Evolutionary conservation across 2,797 vertebrate genomes (phyloP).

Genomic region (Melanogrammus aeglefinus): DNA sequence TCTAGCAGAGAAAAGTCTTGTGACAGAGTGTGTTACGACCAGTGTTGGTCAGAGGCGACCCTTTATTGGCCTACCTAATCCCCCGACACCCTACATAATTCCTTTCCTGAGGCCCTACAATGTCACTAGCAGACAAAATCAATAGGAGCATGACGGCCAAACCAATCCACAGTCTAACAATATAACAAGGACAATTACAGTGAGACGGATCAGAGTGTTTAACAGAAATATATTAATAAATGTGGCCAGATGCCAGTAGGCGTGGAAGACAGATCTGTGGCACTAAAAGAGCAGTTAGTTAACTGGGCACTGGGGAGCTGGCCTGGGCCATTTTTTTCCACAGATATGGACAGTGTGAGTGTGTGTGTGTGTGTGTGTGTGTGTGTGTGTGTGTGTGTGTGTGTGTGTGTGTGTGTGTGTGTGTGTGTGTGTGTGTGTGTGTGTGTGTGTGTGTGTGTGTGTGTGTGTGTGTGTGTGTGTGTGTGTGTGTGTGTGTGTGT

Average conservation of each 20-base stretch:
- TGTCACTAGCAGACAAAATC: conserved; percentile 56
- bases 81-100: conserved; percentile 55
- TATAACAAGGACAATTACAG: conserved; percentile 59
- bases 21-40: conserved; percentile 37
- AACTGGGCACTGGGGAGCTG: conserved; percentile 42
- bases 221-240: conserved; percentile 56
- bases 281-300: conserved; percentile 48
- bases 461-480: conserved; percentile 3
- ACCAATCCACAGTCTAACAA: conserved; percentile 50
- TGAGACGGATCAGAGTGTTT: conserved; percentile 47
- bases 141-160: conserved; percentile 42
- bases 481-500: too few species aligned
- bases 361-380: conserved; percentile 13
- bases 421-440: conserved; percentile 1
- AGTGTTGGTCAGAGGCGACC: conserved; percentile 43
- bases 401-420: conserved; percentile 15
- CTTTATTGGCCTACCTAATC: conserved; percentile 64
- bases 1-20: conserved; percentile 43
- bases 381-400: conserved; percentile 11
- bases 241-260: conserved; percentile 39
- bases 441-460: not conserved
- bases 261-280: conserved; percentile 33
- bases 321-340: conserved; percentile 18
- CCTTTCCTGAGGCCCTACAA: conserved; percentile 40
- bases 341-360: not conserved